Base-by-base conservation (phyloP, 2,888 invertebrate genomes). In the Pristionchus arcanus region DNA sequence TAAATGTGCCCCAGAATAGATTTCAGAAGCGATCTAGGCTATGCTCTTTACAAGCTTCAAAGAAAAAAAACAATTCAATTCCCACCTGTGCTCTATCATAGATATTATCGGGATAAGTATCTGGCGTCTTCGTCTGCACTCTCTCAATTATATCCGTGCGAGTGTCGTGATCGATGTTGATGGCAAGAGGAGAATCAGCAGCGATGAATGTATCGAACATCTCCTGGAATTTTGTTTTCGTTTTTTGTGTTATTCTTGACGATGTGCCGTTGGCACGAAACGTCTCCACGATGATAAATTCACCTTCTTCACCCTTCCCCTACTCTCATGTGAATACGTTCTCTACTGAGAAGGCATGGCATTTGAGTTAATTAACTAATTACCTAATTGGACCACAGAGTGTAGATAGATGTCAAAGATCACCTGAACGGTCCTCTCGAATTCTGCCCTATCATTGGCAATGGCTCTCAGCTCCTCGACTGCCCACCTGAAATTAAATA, bases 181-280 rank as follows among this genome's bases (percentile, higher is more conserved):
- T 93, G 21, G 93, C 93, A 59, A 92, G 87, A n/a, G 93, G 93
- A 34, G 92, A 92, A 42, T 93, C 93, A n/a, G 92, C 91, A 7
- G 93, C 93, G 86, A 93, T 93, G 87, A 93, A 93, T 4, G 92
- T 93, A 90, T 93, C 93, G 90, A 91, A 93, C 93, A 93, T 93
- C 87, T 93, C 92, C 90, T 91, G 91, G n/a, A 90, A 89, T 81
- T 89, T n/a, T n/a, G n/a, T n/a, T n/a, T n/a, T n/a, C n/a, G n/a
- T n/a, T n/a, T n/a, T n/a, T n/a, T n/a, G n/a, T n/a, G n/a, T n/a
- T n/a, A n/a, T n/a, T n/a, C n/a, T n/a, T n/a, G n/a, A n/a, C n/a
- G n/a, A n/a, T n/a, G n/a, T n/a, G n/a, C n/a, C n/a, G n/a, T n/a
- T n/a, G n/a, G n/a, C n/a, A n/a, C n/a, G n/a, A n/a, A n/a, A n/a